These are phyloP conservation scores for Limnephilus auricula DNA, from an alignment of 2,888 invertebrate species.

Conservation along the genomic window DNA sequence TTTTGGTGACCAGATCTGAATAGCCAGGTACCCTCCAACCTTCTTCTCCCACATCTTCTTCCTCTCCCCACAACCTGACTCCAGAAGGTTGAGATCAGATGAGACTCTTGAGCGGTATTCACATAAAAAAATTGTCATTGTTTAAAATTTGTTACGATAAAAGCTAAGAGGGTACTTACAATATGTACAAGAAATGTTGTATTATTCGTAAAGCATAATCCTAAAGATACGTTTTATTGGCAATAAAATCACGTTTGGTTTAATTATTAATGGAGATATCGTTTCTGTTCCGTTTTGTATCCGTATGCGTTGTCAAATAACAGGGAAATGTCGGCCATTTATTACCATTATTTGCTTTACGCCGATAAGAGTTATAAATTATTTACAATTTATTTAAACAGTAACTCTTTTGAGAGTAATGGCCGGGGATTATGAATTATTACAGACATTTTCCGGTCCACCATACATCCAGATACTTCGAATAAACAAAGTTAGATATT, in stretches of 20 bases:
- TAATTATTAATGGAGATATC: constrained; percentile 45
- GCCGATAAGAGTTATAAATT: constrained; percentile 42
- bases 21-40: too few relatives aligned
- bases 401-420: constrained; percentile 21
- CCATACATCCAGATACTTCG: not conserved
- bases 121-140: too few relatives aligned
- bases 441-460: not conserved
- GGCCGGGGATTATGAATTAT: not conserved
- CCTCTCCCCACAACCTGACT: too few relatives aligned
- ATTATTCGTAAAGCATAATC: not conserved
- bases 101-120: too few relatives aligned
- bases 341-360: constrained; percentile 16
- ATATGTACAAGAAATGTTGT: not conserved
- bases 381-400: constrained; percentile 36
- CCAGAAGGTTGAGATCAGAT: too few relatives aligned
- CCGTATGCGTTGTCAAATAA: constrained; percentile 3
- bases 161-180: too few relatives aligned
- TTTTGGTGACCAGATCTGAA: too few relatives aligned
- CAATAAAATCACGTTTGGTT: constrained; percentile 38
- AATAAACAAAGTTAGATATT: not conserved
- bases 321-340: not conserved
- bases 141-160: too few relatives aligned
- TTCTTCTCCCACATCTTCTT: too few relatives aligned
- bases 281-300: not conserved
- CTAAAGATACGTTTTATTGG: not conserved